Conservation (phyloP, 2,797 vertebrate genomes). For the Eupleurogrammus muticus region DNA sequence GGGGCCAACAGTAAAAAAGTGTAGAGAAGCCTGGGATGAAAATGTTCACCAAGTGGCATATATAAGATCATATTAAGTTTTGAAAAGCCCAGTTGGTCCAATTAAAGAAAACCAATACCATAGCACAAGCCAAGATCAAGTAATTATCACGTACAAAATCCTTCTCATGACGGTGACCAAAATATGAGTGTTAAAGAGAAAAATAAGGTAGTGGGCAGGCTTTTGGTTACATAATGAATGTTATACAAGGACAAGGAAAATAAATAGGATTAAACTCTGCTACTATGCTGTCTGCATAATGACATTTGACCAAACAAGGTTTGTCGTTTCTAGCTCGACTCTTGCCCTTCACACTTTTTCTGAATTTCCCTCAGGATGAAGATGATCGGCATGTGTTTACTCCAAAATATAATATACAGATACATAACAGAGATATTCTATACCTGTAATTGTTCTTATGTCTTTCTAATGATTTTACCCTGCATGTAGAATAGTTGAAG, state of each 20-base stretch:
- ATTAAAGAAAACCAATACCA: constrained; percentile 56
- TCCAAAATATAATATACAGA: not conserved
- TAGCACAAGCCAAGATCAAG: constrained; percentile 47
- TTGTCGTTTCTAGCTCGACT: constrained; percentile 1
- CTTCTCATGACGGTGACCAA: constrained; percentile 42
- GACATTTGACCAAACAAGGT: not conserved
- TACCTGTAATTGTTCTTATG: not conserved
- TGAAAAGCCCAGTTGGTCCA: constrained; percentile 65
- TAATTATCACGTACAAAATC: constrained; percentile 52
- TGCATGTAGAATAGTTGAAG: not conserved
- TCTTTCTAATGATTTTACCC: not conserved
- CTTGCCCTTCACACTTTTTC: constrained; percentile 15
- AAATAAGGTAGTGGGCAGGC: not conserved
- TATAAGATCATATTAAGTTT: constrained; percentile 48
- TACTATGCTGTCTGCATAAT: too few species aligned
- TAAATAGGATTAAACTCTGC: too few species aligned
- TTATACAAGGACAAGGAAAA: constrained; percentile 3
- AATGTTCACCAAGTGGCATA: too few species aligned
- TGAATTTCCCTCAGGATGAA: not conserved
- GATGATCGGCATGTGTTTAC: not conserved
- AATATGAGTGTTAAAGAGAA: constrained; percentile 29
- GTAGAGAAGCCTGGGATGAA: not conserved
- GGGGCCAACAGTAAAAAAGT: constrained; percentile 34
- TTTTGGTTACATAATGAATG: constrained; percentile 4
- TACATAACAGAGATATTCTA: too few species aligned